phyloP scores from a whole-genome alignment of 2,797 vertebrate species.

The Gouania willdenowi region DNA sequence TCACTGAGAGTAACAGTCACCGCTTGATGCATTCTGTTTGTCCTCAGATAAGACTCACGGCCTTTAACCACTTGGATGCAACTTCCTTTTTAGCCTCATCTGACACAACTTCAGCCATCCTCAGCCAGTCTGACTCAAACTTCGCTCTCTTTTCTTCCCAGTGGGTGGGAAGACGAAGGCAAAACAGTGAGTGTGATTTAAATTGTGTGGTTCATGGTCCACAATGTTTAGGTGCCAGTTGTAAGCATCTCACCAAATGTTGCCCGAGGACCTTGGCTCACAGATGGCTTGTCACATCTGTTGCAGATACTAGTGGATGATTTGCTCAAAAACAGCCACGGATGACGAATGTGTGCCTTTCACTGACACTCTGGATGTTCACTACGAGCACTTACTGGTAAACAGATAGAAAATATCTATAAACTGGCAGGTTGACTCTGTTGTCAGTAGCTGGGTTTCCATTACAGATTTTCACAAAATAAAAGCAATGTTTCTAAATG shows the following conservation, averaged over 20 bases:
- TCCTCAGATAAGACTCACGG: conserved; percentile 79
- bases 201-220: conserved; percentile 58
- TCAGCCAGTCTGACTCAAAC: conserved; percentile 36
- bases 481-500: too few species aligned
- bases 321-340: conserved; percentile 55
- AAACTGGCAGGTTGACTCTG: conserved; percentile 23
- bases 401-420: conserved; percentile 9
- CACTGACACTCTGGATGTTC: conserved; percentile 30
- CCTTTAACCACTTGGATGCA: conserved; percentile 76
- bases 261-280: conserved; percentile 74
- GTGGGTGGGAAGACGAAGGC: conserved; percentile 11
- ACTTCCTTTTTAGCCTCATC: conserved; percentile 74
- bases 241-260: conserved; percentile 74
- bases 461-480: too few species aligned
- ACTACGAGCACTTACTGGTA: conserved; percentile 46
- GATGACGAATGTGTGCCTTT: conserved; percentile 64
- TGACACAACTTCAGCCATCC: conserved; percentile 63
- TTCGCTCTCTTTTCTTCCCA: conserved; percentile 33
- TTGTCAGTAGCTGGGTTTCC: conserved; percentile 1
- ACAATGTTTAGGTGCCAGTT: conserved; percentile 72
- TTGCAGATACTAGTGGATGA: conserved; percentile 70
- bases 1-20: conserved; percentile 74
- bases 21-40: conserved; percentile 80
- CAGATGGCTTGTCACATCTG: conserved; percentile 80
- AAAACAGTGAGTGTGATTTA: conserved; percentile 33